These are phyloP conservation scores for Halcyon badia DNA, from an alignment of 2,797 vertebrate species.

Conservation along the genomic window DNA sequence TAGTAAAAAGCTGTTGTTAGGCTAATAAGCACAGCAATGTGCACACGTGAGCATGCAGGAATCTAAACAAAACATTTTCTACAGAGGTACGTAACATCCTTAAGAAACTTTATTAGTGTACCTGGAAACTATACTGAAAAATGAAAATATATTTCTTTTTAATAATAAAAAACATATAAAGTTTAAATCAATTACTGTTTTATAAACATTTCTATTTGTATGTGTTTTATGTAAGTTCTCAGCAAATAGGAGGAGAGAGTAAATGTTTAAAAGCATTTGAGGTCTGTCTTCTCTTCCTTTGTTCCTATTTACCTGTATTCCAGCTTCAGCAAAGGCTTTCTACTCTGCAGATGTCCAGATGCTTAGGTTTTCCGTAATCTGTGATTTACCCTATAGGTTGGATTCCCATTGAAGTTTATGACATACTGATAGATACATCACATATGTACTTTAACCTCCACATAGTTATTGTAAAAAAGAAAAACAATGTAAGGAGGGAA, in stretches of 20 bases:
- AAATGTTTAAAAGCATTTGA: background rate
- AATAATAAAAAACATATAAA: background rate
- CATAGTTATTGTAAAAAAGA: rapidly evolving
- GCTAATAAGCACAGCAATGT: background rate
- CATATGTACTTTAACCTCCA: background rate
- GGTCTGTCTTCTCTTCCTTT: background rate
- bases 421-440: background rate
- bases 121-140: slow-evolving; percentile 1
- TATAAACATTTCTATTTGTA: background rate
- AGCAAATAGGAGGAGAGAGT: background rate
- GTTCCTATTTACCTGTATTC: background rate
- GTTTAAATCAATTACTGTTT: background rate
- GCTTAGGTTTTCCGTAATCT: background rate
- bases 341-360: background rate
- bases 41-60: slow-evolving; percentile 4
- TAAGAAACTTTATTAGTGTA: background rate
- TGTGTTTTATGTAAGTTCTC: background rate
- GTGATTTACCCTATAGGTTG: background rate
- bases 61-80: slow-evolving; percentile 8
- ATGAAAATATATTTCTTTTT: slow-evolving; percentile 1
- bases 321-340: background rate
- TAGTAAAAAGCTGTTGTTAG: background rate
- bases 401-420: background rate
- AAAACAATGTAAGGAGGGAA: background rate
- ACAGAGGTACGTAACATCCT: background rate